Evolutionary conservation across 2,888 invertebrate genomes (phyloP).

Genomic region (Microctonus aethiopoides): DNA sequence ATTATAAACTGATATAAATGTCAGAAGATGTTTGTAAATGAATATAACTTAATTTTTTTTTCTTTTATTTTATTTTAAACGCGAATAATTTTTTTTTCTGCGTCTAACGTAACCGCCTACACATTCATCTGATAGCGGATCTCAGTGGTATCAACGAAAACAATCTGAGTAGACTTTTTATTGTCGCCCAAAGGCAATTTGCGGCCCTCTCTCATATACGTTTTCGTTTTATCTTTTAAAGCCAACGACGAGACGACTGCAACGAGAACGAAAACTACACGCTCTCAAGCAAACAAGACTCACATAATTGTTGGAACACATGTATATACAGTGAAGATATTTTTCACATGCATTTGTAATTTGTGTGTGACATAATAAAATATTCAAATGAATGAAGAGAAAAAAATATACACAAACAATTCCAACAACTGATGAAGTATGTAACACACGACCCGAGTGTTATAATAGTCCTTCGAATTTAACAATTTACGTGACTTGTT

Average conservation of each 20-base stretch:
- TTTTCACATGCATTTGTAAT: slow-evolving; percentile 45
- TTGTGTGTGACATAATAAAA: slow-evolving; percentile 49
- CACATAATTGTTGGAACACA: neutral
- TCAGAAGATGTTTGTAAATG: neutral
- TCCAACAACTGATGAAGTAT: slow-evolving; percentile 6
- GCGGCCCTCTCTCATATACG: neutral
- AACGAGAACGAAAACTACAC: too few species aligned
- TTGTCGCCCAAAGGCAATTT: slow-evolving; percentile 4
- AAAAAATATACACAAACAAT: neutral
- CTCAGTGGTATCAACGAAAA: neutral
- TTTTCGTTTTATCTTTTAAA: neutral
- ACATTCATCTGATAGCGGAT: neutral
- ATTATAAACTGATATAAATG: slow-evolving; percentile 4
- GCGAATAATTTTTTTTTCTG: neutral
- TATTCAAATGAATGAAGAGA: slow-evolving; percentile 48
- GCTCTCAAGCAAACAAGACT: slow-evolving; percentile 41
- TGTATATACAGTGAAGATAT: slow-evolving; percentile 1
- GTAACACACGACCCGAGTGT: slow-evolving; percentile 17
- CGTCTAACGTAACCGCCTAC: neutral
- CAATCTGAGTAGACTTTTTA: neutral
- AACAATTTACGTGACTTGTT: neutral
- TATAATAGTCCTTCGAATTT: neutral
- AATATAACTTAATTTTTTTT: neutral
- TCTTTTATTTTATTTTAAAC: neutral
- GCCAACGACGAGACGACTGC: slow-evolving; percentile 8